Base-by-base conservation (phyloP, 2,888 invertebrate species). In the Trichogramma dendrolimi region DNA sequence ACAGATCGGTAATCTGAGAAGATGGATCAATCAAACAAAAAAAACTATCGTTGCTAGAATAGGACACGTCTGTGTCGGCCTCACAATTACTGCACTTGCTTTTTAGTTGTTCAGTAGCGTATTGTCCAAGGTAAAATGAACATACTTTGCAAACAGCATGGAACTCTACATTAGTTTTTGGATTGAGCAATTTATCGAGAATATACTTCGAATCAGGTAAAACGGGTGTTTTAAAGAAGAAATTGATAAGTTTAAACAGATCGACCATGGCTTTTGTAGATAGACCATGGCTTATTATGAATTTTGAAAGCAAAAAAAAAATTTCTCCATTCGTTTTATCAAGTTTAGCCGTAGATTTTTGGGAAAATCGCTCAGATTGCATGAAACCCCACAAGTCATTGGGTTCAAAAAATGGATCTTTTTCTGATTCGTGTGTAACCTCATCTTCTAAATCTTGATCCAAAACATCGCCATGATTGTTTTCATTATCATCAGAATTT, bases 221-320 rank as follows among this genome's bases (percentile, higher is more conserved):
- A 43, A 59, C 40, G 4, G 52, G 27, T 1, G 8, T 2, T 8
- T 39, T 7, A 14, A 53, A 59, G 6, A 53, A 47, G 14, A 46
- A 38, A 40, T 59, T 59, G 11, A 59, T 6, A 44, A 59, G 27
- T 27, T 46, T 52, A n/a, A 58, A 58, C 5, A 58, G 43, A 14
- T 58, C 41, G 4, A 41, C 38, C 7, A 46, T 44, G 8, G 39
- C 51, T 38, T 11, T 41, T n/a, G 52, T 38, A 38, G 58, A 46
- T 52, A 52, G n/a, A 50, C 41, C 11, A 57, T 49, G 40, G 4
- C 40, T n/a, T 5, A 52, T 10, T n/a, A 41, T 39, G 39, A 39
- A 58, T 4, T 58, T 58, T 6, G 52, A 5, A 51, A 47, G 11
- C 58, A 58, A 52, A 6, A 58, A 47, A 11, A 58, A 39, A 1